A percentile compares a stretch with the other conserved stretches of the same genome.
These are phyloP conservation scores for Sapayoa aenigma DNA, from an alignment of 2,113 vertebrate genomes.

Conservation along the genomic window DNA sequence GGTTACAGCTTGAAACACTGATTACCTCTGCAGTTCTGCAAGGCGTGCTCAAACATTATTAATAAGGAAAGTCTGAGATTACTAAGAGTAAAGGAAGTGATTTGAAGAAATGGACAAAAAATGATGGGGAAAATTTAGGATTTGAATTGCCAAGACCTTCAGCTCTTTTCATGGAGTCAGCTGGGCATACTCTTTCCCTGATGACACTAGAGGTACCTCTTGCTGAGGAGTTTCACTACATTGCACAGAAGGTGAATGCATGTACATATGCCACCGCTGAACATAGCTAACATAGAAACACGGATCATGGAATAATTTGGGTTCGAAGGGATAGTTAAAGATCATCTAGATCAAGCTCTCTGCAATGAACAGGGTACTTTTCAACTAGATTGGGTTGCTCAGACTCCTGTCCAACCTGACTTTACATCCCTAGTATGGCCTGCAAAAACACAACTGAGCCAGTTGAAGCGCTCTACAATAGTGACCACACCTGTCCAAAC, in stretches of 20 bases:
- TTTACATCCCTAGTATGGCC: background rate
- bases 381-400: background rate
- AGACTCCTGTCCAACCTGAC: background rate
- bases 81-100: background rate
- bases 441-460: background rate
- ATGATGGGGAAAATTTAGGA: background rate
- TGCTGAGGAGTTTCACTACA: background rate
- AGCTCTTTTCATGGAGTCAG: background rate
- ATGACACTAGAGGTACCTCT: background rate
- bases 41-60: background rate
- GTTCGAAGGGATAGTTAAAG: background rate
- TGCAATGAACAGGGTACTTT: background rate
- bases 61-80: background rate
- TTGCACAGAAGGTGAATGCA: background rate
- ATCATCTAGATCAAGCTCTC: accelerated
- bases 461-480: background rate
- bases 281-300: background rate
- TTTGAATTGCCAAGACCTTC: background rate
- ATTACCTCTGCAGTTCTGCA: background rate
- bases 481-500: background rate
- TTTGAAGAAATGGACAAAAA: background rate
- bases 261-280: accelerated
- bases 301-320: background rate
- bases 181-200: accelerated
- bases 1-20: background rate